Base-by-base conservation (phyloP, 2,888 invertebrate species). In the Meganola albula region DNA sequence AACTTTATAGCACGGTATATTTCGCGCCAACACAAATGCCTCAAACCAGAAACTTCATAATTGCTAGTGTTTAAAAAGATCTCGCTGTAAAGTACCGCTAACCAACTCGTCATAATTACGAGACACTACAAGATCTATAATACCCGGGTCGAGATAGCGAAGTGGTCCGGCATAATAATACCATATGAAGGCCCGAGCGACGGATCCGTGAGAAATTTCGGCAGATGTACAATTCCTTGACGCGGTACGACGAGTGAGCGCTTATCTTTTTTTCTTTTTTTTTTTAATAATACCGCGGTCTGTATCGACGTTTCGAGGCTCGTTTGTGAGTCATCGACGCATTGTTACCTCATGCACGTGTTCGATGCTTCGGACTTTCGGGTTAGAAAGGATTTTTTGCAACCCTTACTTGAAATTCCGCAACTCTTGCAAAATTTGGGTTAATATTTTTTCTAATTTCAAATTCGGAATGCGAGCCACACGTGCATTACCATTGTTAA, bases 211-310 rank as follows among this genome's bases (percentile, higher is more conserved):
- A 86, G 86, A 86, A 85, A 70, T 85, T 86, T 84, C 78, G 85
- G 85, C 86, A 86, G 86, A 86, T 86, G 86, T 84, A 82, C 84
- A 84, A 83, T 84, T 83, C 74, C 80, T 83, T 79, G 78, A 77
- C 74, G 74, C 74, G 70, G 73, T 70, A 67, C 77, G 74, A 74
- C 76, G 77, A 75, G 75, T 69, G 77, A 78, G 64, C 80, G 77
- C 76, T 80, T 80, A 77, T 75, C 70, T 74, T 77, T 77, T 80
- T 77, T 80, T 78, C 68, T 58, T 53, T 64, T 59, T 51, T 43
- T 61, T 52, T 66, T 75, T 80, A 76, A 82, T 84, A 84, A 80
- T 80, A 80, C 70, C 67, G 53, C 65, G 74, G 68, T 63, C 63
- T 70, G 61, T 74, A 73, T 72, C 74, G 71, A 65, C 67, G 68